These are phyloP conservation scores for Schizothorax lantsangensis DNA, from an alignment of 2,797 vertebrate genomes.

Conservation along the genomic window DNA sequence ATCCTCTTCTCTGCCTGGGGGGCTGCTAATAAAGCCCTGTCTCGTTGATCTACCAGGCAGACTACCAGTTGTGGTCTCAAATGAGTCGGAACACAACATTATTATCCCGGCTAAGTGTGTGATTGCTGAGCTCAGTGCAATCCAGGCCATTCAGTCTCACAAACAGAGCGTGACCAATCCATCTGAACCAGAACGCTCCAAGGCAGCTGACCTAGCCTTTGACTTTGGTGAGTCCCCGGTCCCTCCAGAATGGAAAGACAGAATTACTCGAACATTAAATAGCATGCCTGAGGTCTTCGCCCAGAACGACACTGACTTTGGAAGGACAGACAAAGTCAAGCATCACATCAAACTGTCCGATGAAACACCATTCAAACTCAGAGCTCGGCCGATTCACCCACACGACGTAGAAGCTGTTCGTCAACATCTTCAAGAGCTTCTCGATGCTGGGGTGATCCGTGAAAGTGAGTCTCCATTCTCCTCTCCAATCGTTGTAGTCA, in stretches of 20 bases:
- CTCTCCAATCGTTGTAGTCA: not conserved
- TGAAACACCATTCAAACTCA: constrained; percentile 38
- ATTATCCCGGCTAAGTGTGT: not conserved
- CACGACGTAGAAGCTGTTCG: not conserved
- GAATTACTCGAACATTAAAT: not conserved
- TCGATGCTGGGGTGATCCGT: not conserved
- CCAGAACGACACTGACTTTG: constrained; percentile 25
- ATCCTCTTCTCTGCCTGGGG: not conserved
- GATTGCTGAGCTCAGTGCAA: constrained; percentile 2
- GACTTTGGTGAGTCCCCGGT: not conserved
- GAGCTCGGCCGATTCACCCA: constrained; percentile 36
- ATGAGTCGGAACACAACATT: not conserved
- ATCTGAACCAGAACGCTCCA: not conserved
- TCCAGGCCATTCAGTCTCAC: not conserved
- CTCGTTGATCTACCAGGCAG: not conserved
- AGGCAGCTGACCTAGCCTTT: not conserved
- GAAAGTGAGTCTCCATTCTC: not conserved
- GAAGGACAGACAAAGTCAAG: constrained; percentile 25
- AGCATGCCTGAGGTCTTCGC: constrained; percentile 31
- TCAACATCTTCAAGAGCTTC: constrained; percentile 8
- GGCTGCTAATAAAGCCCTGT: not conserved
- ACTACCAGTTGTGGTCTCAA: not conserved
- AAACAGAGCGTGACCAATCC: not conserved
- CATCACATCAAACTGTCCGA: constrained; percentile 35
- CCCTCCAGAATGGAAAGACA: not conserved